Percentiles rank a stretch among this genome's conserved stretches.
These are phyloP conservation scores for Sminthopsis crassicaudata DNA, from an alignment of 2,113 vertebrate species.

Conservation along the genomic window DNA sequence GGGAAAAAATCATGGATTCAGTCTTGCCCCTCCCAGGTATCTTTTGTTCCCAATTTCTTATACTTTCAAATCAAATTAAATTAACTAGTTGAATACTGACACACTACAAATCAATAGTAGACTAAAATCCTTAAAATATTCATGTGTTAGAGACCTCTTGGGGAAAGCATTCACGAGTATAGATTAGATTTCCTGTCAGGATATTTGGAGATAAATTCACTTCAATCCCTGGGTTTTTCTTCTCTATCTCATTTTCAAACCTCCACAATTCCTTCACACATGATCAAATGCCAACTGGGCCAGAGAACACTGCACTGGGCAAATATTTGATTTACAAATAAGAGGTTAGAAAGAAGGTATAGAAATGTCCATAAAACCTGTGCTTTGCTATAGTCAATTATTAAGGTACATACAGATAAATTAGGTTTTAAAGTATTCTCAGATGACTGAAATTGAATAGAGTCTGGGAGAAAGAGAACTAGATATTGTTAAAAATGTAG, in stretches of 20 bases:
- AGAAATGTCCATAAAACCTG: no score
- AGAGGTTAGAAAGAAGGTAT: background rate
- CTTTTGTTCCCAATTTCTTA: conserved; percentile 12
- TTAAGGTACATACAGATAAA: background rate
- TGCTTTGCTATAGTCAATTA: background rate
- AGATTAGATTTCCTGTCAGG: background rate
- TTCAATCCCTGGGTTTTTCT: background rate
- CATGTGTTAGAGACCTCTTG: background rate
- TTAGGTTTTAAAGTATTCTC: background rate
- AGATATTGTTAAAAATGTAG: background rate
- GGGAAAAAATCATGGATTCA: rapidly evolving
- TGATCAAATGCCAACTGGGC: background rate
- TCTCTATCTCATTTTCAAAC: background rate
- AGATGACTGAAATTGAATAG: background rate
- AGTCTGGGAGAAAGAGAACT: background rate
- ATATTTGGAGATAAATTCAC: background rate
- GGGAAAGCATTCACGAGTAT: background rate
- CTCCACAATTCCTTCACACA: background rate
- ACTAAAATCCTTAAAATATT: conserved; percentile 44
- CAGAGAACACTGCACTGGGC: background rate
- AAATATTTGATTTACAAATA: background rate
- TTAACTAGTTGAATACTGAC: conserved; percentile 57
- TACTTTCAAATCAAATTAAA: conserved; percentile 56
- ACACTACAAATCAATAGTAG: conserved; percentile 63
- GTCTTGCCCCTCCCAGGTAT: background rate